These are phyloP conservation scores for Pyrochroa serraticornis DNA, from an alignment of 2,888 invertebrate species.

Conservation along the genomic window DNA sequence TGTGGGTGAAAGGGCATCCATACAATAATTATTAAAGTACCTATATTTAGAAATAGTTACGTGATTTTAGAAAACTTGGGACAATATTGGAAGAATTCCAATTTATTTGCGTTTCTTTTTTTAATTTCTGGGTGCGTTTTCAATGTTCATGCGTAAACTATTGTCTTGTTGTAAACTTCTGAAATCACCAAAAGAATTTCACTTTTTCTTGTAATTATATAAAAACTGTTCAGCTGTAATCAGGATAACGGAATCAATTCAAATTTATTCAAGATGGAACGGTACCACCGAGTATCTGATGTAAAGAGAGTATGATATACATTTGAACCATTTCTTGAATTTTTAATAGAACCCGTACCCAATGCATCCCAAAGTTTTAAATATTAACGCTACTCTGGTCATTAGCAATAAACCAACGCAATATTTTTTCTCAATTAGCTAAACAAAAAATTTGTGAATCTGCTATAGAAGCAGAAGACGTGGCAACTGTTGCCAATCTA, in stretches of 20 bases:
- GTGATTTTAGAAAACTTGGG: slow-evolving; percentile 53
- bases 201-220: slow-evolving; percentile 40
- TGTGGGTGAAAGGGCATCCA: slow-evolving; percentile 56
- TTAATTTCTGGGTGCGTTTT: slow-evolving; percentile 23
- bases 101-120: slow-evolving; percentile 14
- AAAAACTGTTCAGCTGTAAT: slow-evolving; percentile 51
- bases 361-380: too few species aligned
- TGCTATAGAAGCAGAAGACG: too few species aligned
- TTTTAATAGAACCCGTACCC: neutral
- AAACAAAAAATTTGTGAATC: too few species aligned
- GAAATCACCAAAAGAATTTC: slow-evolving; percentile 46
- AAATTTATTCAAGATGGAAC: slow-evolving; percentile 29
- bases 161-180: slow-evolving; percentile 51
- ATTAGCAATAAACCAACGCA: too few species aligned
- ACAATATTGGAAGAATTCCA: slow-evolving; percentile 43
- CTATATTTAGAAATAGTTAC: slow-evolving; percentile 46
- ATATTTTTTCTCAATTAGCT: too few species aligned
- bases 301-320: slow-evolving; percentile 3
- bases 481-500: too few species aligned
- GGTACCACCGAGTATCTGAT: slow-evolving; percentile 33
- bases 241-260: slow-evolving; percentile 40
- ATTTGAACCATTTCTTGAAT: slow-evolving; percentile 28
- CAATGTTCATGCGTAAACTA: slow-evolving; percentile 32
- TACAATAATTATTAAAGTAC: slow-evolving; percentile 41
- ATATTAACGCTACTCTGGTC: too few species aligned